Conservation (phyloP, 1,140 invertebrate genomes). For the Aphelenchoides fujianensis region DNA sequence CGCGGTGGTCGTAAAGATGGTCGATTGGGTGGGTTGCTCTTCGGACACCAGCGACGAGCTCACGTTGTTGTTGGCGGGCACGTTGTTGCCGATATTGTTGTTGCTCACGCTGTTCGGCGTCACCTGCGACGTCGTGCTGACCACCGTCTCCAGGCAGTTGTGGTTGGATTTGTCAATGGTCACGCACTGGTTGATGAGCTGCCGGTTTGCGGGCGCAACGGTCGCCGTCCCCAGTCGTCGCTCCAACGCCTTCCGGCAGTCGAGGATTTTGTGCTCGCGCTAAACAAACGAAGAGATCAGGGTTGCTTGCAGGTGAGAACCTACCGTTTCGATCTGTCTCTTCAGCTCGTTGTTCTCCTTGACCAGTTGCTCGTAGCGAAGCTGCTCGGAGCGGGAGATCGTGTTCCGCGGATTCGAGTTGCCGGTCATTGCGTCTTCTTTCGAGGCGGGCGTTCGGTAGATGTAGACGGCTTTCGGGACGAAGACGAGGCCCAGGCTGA, state of each 20-base stretch:
- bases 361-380: slow-evolving; percentile 85
- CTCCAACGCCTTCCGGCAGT: slow-evolving; percentile 49
- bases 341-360: slow-evolving; percentile 92
- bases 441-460: slow-evolving; percentile 43
- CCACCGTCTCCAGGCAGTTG: slow-evolving; percentile 8
- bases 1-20: slow-evolving; percentile 52
- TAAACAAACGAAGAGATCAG: slow-evolving; percentile 31
- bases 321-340: slow-evolving; percentile 83
- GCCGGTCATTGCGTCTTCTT: slow-evolving; percentile 70
- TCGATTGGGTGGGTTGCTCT: slow-evolving; percentile 33
- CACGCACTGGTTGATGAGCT: slow-evolving; percentile 12
- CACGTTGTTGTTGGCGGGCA: slow-evolving; percentile 36
- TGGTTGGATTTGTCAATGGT: slow-evolving; percentile 3
- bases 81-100: slow-evolving; percentile 4
- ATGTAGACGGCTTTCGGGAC: slow-evolving; percentile 56
- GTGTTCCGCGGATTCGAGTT: slow-evolving; percentile 10
- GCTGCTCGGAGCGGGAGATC: slow-evolving; percentile 71
- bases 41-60: slow-evolving; percentile 28
- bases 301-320: slow-evolving; percentile 23
- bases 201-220: slow-evolving; percentile 2
- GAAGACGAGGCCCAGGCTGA: slow-evolving; percentile 70
- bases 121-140: background rate
- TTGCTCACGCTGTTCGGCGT: slow-evolving; percentile 11
- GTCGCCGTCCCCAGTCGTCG: slow-evolving; percentile 22
- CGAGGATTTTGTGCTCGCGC: slow-evolving; percentile 53